Evolutionary conservation across 1,140 invertebrate genomes (phyloP).

Genomic region (Leptinotarsa texana): DNA sequence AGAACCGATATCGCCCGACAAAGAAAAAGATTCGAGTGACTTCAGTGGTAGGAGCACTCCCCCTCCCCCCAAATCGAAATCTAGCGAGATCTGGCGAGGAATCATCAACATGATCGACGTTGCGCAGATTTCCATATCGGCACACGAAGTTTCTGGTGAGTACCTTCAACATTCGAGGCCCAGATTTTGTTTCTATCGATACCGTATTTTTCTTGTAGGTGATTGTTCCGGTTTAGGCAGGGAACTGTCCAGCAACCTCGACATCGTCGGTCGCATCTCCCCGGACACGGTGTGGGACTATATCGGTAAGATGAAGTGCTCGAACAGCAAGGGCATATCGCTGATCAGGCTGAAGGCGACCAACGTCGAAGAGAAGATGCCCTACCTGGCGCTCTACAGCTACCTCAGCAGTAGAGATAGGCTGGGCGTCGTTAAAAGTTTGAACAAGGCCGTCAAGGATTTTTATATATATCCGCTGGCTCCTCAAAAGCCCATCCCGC

Average conservation of each 20-base stretch:
- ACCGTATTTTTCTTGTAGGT: constrained; percentile 58
- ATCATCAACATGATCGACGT: constrained; percentile 89
- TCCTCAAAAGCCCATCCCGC: constrained; percentile 75
- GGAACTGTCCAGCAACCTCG: constrained; percentile 77
- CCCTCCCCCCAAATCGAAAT: constrained; percentile 30
- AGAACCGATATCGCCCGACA: constrained; percentile 17
- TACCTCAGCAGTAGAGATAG: constrained; percentile 83
- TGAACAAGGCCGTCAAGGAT: constrained; percentile 83
- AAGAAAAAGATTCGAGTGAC: constrained; percentile 14
- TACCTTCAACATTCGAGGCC: neutral
- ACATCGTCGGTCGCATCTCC: constrained; percentile 88
- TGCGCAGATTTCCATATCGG: constrained; percentile 82
- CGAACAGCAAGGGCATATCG: constrained; percentile 84
- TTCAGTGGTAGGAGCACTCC: constrained; percentile 17
- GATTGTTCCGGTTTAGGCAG: constrained; percentile 69
- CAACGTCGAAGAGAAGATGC: constrained; percentile 80
- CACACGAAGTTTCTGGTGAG: constrained; percentile 69
- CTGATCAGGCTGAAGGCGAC: constrained; percentile 79
- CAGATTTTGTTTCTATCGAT: neutral
- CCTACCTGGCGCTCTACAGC: constrained; percentile 86
- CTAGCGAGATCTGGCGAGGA: constrained; percentile 73
- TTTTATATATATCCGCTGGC: constrained; percentile 92
- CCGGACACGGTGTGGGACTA: constrained; percentile 94
- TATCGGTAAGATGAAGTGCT: constrained; percentile 86
- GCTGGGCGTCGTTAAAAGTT: constrained; percentile 65